Evolutionary conservation across 2,888 invertebrate genomes (phyloP), one percentile per base, ranked within the genome.

Genomic region (Macrosiphum euphorbiae): DNA sequence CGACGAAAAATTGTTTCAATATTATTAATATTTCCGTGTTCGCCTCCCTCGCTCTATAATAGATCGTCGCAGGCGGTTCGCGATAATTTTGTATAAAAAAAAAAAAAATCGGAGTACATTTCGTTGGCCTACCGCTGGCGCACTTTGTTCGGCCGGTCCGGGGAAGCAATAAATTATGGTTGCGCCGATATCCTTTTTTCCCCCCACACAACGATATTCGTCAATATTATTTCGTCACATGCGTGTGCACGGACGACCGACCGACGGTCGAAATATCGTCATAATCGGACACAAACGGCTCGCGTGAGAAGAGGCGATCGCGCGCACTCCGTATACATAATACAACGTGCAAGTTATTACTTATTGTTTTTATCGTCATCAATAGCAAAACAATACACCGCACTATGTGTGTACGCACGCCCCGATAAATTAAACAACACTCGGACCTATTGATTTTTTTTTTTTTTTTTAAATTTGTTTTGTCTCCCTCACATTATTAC

Each of bases 391-490:
- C 47, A 13, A 44, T 41, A 52, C 67, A 88, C 55, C n/a, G 58
- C 10, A 41, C 44, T 41, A 50, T 24, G 78, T 35, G 50, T 52
- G 90, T 84, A 78, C 47, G n/a, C 52, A 24, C 84, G 41, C 47
- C 24, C 52, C 11, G 50, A 90, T 78, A 84, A 84, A 84, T 91
- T 84, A 44, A 84, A 91, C 90, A 84, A 91, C 91, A 52, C 52
- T 55, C 84, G 84, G n/a, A 41, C 41, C 84, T 52, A 91, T 91
- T 84, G 91, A 91, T 84, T 55, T 89, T 89, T 16, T 88, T 78
- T 50, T 78, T 78, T 61, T n/a, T 11, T n/a, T 67, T n/a, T n/a
- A n/a, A 67, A 67, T 67, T n/a, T 67, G 13, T 67, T 35, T 78
- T 78, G 78, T 78, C 84, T 28, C 52, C 84, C 52, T 55, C 52